A percentile compares a stretch with the other conserved stretches of the same genome.
phyloP scores from a whole-genome alignment of 1,140 invertebrate species.

The fruit fly (Drosophila melanogaster) region DNA sequence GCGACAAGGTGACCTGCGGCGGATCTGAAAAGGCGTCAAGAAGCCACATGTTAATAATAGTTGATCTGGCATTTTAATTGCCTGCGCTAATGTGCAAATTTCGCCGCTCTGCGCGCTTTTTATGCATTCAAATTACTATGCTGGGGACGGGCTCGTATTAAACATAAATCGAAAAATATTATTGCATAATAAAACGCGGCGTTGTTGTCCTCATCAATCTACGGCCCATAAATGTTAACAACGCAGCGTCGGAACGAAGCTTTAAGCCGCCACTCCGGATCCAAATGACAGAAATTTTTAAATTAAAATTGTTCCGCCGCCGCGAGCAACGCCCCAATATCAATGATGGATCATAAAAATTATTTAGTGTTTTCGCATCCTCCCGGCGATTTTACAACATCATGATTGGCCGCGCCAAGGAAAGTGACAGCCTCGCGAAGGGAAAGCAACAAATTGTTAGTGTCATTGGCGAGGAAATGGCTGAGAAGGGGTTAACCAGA shows the following conservation, averaged over 20 bases:
- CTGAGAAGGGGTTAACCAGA: conserved; percentile 24
- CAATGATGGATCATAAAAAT: conserved; percentile 80
- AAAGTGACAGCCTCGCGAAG: conserved; percentile 6
- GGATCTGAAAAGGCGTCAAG: conserved; percentile 88
- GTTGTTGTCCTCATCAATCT: conserved; percentile 34
- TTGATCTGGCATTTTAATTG: conserved; percentile 61
- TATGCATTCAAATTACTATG: conserved; percentile 44
- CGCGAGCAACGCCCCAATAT: conserved; percentile 47
- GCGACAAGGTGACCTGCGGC: conserved; percentile 91
- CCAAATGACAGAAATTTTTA: conserved; percentile 68
- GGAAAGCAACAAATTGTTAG: conserved; percentile 25
- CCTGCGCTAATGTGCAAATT: conserved; percentile 66
- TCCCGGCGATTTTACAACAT: conserved; percentile 62
- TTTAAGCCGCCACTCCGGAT: conserved; percentile 54
- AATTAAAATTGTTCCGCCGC: conserved; percentile 69
- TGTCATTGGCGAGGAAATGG: conserved; percentile 11
- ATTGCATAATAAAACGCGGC: conserved; percentile 72
- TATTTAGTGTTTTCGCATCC: conserved; percentile 73
- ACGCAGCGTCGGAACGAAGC: conserved; percentile 57
- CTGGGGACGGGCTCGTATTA: conserved; percentile 48
- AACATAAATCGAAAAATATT: conserved; percentile 79
- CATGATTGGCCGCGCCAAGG: conserved; percentile 58
- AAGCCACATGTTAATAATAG: conserved; percentile 29
- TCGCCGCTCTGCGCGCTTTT: conserved; percentile 3
- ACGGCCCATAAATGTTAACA: conserved; percentile 76